Conservation (phyloP, 2,113 vertebrate genomes). For the Ictidomys tridecemlineatus region DNA sequence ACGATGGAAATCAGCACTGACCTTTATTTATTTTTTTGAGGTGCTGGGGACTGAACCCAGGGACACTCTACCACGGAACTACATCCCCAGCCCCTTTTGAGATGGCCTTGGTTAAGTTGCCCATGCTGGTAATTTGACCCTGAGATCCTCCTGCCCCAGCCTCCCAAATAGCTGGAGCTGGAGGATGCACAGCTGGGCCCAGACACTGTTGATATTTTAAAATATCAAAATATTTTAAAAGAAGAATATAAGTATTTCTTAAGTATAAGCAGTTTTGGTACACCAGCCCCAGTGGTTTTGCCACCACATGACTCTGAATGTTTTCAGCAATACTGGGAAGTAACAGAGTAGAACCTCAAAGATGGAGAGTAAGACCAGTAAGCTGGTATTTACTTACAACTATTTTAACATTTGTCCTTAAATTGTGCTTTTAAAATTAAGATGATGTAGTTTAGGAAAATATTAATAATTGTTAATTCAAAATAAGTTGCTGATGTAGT, state of each 20-base stretch:
- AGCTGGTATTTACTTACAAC: not conserved
- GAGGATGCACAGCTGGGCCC: too few relatives aligned
- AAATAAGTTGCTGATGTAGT: too few relatives aligned
- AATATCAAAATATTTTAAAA: conserved; percentile 3
- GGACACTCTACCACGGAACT: too few relatives aligned
- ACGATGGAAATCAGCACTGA: not conserved
- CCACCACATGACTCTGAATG: not conserved
- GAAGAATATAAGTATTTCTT: not conserved
- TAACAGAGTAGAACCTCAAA: not conserved
- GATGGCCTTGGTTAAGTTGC: too few relatives aligned
- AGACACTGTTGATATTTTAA: not conserved
- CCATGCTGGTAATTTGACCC: too few relatives aligned
- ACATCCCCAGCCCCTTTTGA: too few relatives aligned
- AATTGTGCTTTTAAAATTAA: not conserved
- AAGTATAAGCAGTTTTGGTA: not conserved
- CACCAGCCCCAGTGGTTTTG: not conserved
- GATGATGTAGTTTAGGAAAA: not conserved
- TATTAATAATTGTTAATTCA: not conserved
- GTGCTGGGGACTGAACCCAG: too few relatives aligned
- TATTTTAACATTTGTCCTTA: conserved; percentile 19
- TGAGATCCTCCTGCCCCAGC: too few relatives aligned
- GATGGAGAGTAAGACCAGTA: not conserved
- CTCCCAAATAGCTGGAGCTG: too few relatives aligned
- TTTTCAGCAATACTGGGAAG: not conserved
- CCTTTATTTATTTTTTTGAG: too few relatives aligned